A percentile compares a stretch with the other conserved stretches of the same genome.
These are phyloP conservation scores for Microcebus ravelobensis DNA, from an alignment of 2,113 vertebrate species.

Conservation along the genomic window DNA sequence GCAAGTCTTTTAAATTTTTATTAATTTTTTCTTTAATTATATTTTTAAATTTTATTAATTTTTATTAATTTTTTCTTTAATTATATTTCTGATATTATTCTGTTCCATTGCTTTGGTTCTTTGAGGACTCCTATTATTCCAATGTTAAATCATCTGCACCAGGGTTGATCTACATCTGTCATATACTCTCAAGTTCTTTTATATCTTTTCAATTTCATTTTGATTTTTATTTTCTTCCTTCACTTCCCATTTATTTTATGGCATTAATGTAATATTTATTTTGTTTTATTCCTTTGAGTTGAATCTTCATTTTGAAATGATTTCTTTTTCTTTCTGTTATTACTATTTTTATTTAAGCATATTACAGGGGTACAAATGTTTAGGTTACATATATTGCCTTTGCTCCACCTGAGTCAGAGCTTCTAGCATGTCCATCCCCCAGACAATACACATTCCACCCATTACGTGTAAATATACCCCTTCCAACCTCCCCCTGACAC, in stretches of 20 bases:
- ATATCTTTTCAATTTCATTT: not conserved
- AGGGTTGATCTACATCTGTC: not conserved
- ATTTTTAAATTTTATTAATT: not conserved
- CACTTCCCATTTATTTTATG: not conserved
- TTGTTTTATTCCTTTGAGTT: not conserved
- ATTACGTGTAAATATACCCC: no score
- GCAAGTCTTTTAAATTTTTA: not conserved
- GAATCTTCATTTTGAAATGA: not conserved
- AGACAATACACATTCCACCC: accelerated
- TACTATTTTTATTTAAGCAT: no score
- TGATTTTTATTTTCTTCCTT: not conserved
- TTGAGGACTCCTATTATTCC: not conserved
- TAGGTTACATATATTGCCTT: no score
- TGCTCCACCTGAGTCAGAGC: no score
- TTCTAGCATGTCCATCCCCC: no score
- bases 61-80: not conserved
- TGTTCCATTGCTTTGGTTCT: not conserved
- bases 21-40: not conserved
- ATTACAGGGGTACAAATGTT: no score
- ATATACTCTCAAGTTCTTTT: not conserved
- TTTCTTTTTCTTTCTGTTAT: not conserved
- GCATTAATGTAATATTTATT: not conserved
- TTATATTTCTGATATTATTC: not conserved
- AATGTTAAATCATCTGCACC: not conserved
- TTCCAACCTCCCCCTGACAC: no score